Evolutionary conservation across 2,797 vertebrate species (phyloP), one percentile per base, ranked within the genome.

Genomic region (Poeciliopsis infans): DNA sequence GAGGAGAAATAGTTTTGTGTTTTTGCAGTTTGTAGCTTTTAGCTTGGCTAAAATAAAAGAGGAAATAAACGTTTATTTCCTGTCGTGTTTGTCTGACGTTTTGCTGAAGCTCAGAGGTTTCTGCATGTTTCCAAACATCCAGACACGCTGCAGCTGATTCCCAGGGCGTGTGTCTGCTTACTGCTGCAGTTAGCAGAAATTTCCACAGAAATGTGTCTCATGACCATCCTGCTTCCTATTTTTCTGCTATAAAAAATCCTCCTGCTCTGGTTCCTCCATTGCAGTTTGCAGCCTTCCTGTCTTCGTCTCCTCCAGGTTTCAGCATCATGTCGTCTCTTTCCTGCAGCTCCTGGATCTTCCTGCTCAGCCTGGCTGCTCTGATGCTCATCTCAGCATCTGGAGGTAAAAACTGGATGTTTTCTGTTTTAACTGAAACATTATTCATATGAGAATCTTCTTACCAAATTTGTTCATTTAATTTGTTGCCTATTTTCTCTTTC

Each of bases 261-360:
- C 20, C 28, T 43, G 1, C 12, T 25, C 7, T 20, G 28, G 5
- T 57, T 72, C 72, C 59, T 25, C 61, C 82, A 75, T 25, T 1
- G 7, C 1, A 45, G 72, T 2, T 49, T 20, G 7, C 68, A 15
- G 41, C 0, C 33, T 11, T 36, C 1, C 20, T 25, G 64, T 5
- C 8, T 68, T 41, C 39, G 25, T 23, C 18, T 28, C 59, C 47
- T 73, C 66, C 76, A 68, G 74, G 53, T 55, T 41, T 49, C 66
- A 33, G 33, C 45, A 90, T 76, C n/a, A 93, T 89, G 90, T 33
- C 23, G 16, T 20, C 1, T 39, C 41, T 83, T 25, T 83, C 71
- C 0, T 18, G 51, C 47, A 15, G 78, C 47, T 72, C 79, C 4
- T 78, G 83, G 80, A 66, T 83, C 2, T 78, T 76, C 0, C 83